Base-by-base conservation (phyloP, 2,797 vertebrate species). In the Jordanella pulchra region DNA sequence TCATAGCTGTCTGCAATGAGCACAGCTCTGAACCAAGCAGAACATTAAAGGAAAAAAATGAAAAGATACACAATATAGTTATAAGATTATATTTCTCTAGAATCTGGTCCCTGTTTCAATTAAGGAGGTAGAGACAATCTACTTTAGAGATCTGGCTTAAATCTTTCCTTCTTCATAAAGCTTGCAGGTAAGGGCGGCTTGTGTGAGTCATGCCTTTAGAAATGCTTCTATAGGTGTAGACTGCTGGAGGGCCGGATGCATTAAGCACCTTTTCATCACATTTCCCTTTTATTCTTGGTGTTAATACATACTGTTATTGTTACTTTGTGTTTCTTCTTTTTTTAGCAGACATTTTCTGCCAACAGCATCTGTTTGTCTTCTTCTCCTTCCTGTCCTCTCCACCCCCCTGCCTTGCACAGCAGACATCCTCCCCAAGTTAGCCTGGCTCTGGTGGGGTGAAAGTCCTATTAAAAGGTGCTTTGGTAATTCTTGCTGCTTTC, bases 181-280 rank as follows among this genome's bases (percentile, higher is more conserved):
- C 60, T 25, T 63, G 14, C 23, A 15, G 60, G 42, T 15, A 25
- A 25, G n/a, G 60, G 35, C 23, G 23, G 35, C 60, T 63, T 5
- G 60, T 42, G 60, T 63, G 60, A 63, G 60, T 63, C 60, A 63
- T 63, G 60, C 39, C 35, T 63, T 63, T 63, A 63, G 60, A 63
- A 63, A 63, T 42, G 60, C 60, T 44, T 35, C 60, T 63, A 15
- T 44, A 63, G 60, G 39, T 35, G 23, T 25, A 63, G 35, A 54
- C 60, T 63, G 60, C 60, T 42, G 35, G 12, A 63, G 60, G 60
- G 60, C 60, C 35, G 60, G 60, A 44, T 63, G 60, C 60, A 25
- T 23, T 14, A 23, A 44, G 23, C 13, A 25, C 23, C 35, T 63
- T 63, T 63, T 63, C 60, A 63, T 63, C 60, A 17, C 12, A n/a